Evolutionary conservation across 1,140 invertebrate genomes (phyloP).

Genomic region (Battus philenor): DNA sequence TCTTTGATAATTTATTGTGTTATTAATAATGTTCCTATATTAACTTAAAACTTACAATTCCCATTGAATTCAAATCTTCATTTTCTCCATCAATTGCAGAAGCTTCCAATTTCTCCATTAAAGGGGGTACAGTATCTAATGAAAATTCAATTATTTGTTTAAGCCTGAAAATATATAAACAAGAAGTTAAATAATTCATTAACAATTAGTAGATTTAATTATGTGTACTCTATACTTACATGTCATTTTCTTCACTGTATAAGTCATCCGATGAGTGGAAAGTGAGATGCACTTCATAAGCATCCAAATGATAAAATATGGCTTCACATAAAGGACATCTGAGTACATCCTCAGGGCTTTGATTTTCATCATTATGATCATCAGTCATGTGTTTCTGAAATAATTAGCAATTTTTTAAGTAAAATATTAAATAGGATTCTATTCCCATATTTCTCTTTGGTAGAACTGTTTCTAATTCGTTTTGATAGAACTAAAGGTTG

Average conservation of each 20-base stretch:
- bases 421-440: too few species aligned
- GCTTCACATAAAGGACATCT: slow-evolving; percentile 82
- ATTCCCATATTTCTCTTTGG: too few species aligned
- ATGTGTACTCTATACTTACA: too few species aligned
- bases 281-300: slow-evolving; percentile 80
- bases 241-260: slow-evolving; percentile 80
- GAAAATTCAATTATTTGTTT: slow-evolving; percentile 50
- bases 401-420: too few species aligned
- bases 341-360: slow-evolving; percentile 76
- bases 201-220: neutral
- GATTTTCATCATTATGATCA: slow-evolving; percentile 77
- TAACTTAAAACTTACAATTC: slow-evolving; percentile 48
- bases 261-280: slow-evolving; percentile 80
- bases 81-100: slow-evolving; percentile 27
- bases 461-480: too few species aligned
- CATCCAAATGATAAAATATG: slow-evolving; percentile 80
- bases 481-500: too few species aligned
- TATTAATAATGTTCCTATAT: neutral
- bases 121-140: slow-evolving; percentile 55
- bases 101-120: slow-evolving; percentile 49
- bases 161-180: slow-evolving; percentile 33
- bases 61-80: slow-evolving; percentile 26
- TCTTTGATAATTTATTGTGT: neutral
- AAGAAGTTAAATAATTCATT: neutral
- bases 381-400: slow-evolving; percentile 78